These are phyloP conservation scores for Alloscopus bannaensis DNA, from an alignment of 2,888 invertebrate genomes.

Conservation along the genomic window DNA sequence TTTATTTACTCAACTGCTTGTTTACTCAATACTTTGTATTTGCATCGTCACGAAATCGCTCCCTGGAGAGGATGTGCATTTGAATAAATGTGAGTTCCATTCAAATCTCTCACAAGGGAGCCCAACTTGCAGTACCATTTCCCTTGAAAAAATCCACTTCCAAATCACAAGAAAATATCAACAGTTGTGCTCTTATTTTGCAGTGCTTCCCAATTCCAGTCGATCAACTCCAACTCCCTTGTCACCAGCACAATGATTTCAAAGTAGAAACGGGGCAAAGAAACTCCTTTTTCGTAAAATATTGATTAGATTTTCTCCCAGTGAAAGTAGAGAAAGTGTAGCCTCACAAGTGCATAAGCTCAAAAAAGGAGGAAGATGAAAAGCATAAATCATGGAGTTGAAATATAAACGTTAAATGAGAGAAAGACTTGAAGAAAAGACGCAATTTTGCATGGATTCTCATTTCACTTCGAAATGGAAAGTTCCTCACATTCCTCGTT, in stretches of 20 bases:
- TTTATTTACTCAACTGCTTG: slow-evolving; percentile 8
- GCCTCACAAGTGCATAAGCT: not conserved
- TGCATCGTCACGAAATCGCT: slow-evolving; percentile 1
- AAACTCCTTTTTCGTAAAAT: not conserved
- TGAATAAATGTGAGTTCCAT: slow-evolving; percentile 9
- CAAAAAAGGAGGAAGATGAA: slow-evolving; percentile 6
- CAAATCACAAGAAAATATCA: slow-evolving; percentile 10
- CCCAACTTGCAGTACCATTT: not conserved
- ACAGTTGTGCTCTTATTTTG: slow-evolving; percentile 6
- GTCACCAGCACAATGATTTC: not conserved
- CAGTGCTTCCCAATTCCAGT: slow-evolving; percentile 5
- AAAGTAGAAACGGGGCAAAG: not conserved
- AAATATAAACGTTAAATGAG: not conserved
- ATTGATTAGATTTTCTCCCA: not conserved
- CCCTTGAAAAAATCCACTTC: not conserved
- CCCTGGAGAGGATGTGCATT: slow-evolving; percentile 27
- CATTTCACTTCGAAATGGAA: slow-evolving; percentile 30
- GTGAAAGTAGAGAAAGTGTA: not conserved
- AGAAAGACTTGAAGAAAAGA: slow-evolving; percentile 6
- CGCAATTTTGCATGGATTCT: slow-evolving; percentile 33
- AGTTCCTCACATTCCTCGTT: not conserved
- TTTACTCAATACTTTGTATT: slow-evolving; percentile 2
- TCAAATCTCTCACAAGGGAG: slow-evolving; percentile 19
- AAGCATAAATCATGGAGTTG: not conserved
- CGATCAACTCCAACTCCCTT: not conserved